Evolutionary conservation across 2,888 invertebrate species (phyloP).

Genomic region (Tortrix viridana): DNA sequence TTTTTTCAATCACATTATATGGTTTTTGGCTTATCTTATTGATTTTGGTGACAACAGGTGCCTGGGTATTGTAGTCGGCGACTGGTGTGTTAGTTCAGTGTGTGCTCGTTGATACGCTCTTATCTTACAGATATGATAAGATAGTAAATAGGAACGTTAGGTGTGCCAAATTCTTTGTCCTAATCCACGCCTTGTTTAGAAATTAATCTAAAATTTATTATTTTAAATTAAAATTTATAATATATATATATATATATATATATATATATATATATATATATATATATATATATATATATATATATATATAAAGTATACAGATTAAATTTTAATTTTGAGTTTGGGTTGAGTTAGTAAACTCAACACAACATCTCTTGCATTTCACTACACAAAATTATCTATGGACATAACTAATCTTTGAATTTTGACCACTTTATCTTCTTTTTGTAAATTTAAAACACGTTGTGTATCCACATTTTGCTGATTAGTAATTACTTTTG

Average conservation of each 20-base stretch:
- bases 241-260: too few relatives aligned
- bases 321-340: too few relatives aligned
- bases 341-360: too few relatives aligned
- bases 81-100: slow-evolving; percentile 68
- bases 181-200: slow-evolving; percentile 54
- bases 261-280: too few relatives aligned
- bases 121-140: slow-evolving; percentile 80
- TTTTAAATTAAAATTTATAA: slow-evolving; percentile 13
- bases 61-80: slow-evolving; percentile 62
- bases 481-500: too few relatives aligned
- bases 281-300: too few relatives aligned
- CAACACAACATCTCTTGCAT: neutral
- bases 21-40: slow-evolving; percentile 55
- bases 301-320: too few relatives aligned
- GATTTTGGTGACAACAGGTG: slow-evolving; percentile 67
- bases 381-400: neutral
- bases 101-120: slow-evolving; percentile 74
- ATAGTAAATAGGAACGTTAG: slow-evolving; percentile 80
- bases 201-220: slow-evolving; percentile 35
- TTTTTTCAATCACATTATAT: slow-evolving; percentile 67
- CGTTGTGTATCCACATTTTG: too few relatives aligned
- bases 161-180: slow-evolving; percentile 83
- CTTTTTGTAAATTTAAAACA: too few relatives aligned
- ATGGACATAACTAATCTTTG: neutral
- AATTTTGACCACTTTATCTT: too few relatives aligned